Conservation (phyloP, 2,888 invertebrate genomes). For the Drosophila acutilabella region DNA sequence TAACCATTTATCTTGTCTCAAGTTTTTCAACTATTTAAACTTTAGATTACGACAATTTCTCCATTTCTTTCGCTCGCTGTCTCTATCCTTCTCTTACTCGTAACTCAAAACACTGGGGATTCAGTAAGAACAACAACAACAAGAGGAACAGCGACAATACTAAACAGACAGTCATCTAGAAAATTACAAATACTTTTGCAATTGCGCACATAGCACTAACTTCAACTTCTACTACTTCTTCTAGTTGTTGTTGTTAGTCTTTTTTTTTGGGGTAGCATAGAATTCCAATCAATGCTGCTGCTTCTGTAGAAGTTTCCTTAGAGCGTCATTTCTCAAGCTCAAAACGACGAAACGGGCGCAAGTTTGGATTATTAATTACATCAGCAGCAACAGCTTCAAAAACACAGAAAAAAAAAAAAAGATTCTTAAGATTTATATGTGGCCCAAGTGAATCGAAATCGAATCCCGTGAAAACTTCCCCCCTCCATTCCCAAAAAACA, state of each 20-base stretch:
- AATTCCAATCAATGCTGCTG: slow-evolving; percentile 72
- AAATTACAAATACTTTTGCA: slow-evolving; percentile 79
- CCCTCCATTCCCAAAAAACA: slow-evolving; percentile 4
- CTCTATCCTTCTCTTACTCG: slow-evolving; percentile 25
- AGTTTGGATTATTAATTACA: slow-evolving; percentile 80
- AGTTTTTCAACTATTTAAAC: slow-evolving; percentile 69
- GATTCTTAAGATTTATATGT: slow-evolving; percentile 69
- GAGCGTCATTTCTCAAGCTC: slow-evolving; percentile 78
- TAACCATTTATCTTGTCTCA: slow-evolving; percentile 65
- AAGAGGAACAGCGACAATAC: slow-evolving; percentile 31
- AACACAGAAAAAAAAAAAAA: slow-evolving; percentile 18
- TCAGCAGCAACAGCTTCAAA: slow-evolving; percentile 44
- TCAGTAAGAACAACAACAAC: slow-evolving; percentile 16
- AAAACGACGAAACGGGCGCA: slow-evolving; percentile 77
- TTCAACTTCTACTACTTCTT: slow-evolving; percentile 1
- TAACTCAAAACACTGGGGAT: slow-evolving; percentile 73
- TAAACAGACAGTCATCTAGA: slow-evolving; percentile 68
- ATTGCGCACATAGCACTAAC: slow-evolving; percentile 54
- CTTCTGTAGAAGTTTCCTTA: slow-evolving; percentile 31
- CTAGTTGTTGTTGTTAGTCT: slow-evolving; percentile 18
- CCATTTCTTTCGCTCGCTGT: slow-evolving; percentile 35
- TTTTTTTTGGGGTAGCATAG: slow-evolving; percentile 37
- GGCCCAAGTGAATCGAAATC: slow-evolving; percentile 73
- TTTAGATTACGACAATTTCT: slow-evolving; percentile 78
- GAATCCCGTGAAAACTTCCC: slow-evolving; percentile 58